Evolutionary conservation across 2,113 vertebrate genomes (phyloP).

Genomic region (Chloropsis hardwickii): DNA sequence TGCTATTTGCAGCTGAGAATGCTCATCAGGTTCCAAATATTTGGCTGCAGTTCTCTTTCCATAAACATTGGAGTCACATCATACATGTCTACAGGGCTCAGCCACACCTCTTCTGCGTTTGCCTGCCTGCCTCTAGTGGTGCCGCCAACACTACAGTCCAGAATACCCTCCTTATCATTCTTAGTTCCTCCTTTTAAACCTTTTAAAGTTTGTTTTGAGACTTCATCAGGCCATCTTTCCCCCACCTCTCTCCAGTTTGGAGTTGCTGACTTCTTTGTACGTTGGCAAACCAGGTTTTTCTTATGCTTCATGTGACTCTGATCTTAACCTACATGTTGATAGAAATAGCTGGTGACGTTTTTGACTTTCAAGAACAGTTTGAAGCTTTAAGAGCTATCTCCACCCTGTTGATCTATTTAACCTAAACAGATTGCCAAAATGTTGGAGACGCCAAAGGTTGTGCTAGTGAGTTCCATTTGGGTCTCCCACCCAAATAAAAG

Average conservation of each 20-base stretch:
- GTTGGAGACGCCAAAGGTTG: neutral
- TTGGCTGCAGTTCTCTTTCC: constrained; percentile 11
- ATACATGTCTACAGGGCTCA: constrained; percentile 20
- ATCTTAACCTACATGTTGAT: neutral
- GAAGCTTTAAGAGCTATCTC: constrained; percentile 3
- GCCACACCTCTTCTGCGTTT: constrained; percentile 23
- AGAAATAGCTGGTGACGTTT: constrained; percentile 20
- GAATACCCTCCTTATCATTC: neutral
- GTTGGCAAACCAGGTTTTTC: neutral
- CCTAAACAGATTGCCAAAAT: constrained; percentile 28
- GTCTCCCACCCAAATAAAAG: constrained; percentile 36
- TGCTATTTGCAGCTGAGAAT: constrained; percentile 15
- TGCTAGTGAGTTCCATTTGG: constrained; percentile 2
- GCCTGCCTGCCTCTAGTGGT: neutral
- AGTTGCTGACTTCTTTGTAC: neutral
- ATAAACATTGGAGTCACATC: constrained; percentile 49
- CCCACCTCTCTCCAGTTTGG: neutral
- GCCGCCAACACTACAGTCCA: neutral
- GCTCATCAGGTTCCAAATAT: constrained; percentile 43
- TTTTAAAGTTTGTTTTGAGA: neutral
- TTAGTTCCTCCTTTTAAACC: neutral
- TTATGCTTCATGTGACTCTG: neutral
- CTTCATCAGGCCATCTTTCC: neutral
- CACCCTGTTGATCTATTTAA: constrained; percentile 31
- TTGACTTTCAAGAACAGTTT: constrained; percentile 35